phyloP scores from a whole-genome alignment of 1,140 invertebrate species.

The Amyelois transitella region DNA sequence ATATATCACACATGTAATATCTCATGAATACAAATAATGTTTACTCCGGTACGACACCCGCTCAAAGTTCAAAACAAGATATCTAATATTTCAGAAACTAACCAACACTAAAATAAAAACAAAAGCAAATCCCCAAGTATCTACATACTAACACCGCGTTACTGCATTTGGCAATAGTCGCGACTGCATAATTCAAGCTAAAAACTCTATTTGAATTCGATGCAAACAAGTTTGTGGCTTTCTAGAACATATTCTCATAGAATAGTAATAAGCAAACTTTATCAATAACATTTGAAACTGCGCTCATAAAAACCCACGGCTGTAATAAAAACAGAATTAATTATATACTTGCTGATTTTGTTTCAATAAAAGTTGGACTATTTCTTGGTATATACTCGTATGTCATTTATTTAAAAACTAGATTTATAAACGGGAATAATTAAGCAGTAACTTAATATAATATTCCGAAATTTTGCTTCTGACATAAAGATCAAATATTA shows the following conservation, averaged over 20 bases:
- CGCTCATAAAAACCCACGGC: conserved; percentile 30
- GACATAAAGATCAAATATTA: no score
- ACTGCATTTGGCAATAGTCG: conserved; percentile 40
- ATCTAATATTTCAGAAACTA: neutral
- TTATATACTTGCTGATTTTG: conserved; percentile 13
- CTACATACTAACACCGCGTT: conserved; percentile 30
- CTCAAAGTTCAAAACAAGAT: no score
- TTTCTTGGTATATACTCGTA: neutral
- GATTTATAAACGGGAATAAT: no score
- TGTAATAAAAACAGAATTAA: conserved; percentile 35
- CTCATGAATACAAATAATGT: neutral
- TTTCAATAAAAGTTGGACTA: neutral
- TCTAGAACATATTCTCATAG: conserved; percentile 56
- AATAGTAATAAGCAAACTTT: conserved; percentile 58
- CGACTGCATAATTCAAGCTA: conserved; percentile 58
- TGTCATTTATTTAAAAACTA: no score
- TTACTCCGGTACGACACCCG: neutral
- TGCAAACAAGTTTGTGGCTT: conserved; percentile 57
- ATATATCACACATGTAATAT: no score
- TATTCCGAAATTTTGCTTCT: no score
- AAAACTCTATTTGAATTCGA: conserved; percentile 49
- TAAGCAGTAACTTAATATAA: no score
- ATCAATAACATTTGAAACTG: conserved; percentile 49
- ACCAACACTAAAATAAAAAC: neutral
- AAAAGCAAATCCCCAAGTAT: conserved; percentile 2